Conservation (phyloP, 2,888 invertebrate genomes). For the Cerastoderma edule region DNA sequence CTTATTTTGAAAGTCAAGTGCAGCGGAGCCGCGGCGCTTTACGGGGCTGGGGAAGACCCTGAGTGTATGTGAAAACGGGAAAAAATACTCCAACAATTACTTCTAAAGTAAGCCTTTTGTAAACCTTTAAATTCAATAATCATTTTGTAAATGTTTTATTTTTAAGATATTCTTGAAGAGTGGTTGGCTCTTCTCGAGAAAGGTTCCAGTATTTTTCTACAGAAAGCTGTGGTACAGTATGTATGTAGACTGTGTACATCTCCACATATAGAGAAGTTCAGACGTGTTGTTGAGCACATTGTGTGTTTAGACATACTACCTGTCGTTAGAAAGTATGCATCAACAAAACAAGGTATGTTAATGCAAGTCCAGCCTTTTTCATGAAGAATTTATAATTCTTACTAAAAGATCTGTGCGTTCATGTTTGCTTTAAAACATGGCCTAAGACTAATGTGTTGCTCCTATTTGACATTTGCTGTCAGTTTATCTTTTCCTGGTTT, state of each 20-base stretch:
- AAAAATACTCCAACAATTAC: no score
- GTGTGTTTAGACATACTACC: not conserved
- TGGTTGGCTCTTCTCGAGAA: constrained; percentile 6
- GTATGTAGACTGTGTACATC: constrained; percentile 17
- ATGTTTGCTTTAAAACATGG: not conserved
- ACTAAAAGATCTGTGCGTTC: not conserved
- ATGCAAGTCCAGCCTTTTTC: no score
- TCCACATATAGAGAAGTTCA: not conserved
- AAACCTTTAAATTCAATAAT: no score
- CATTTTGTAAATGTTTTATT: no score
- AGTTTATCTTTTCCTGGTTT: not conserved
- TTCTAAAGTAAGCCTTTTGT: no score
- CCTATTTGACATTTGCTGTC: not conserved
- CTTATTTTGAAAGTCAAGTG: no score
- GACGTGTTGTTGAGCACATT: not conserved
- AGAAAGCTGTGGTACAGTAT: constrained; percentile 43
- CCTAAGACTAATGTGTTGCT: not conserved
- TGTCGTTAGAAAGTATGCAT: not conserved
- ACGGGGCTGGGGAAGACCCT: no score
- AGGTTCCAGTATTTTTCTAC: constrained; percentile 46
- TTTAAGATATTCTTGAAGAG: constrained; percentile 4
- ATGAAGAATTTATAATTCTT: constrained; percentile 3
- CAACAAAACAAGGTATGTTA: no score
- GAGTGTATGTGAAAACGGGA: no score
- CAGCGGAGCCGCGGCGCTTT: no score